These are phyloP conservation scores for Watsonalla binaria DNA, from an alignment of 2,888 invertebrate genomes.

Conservation along the genomic window DNA sequence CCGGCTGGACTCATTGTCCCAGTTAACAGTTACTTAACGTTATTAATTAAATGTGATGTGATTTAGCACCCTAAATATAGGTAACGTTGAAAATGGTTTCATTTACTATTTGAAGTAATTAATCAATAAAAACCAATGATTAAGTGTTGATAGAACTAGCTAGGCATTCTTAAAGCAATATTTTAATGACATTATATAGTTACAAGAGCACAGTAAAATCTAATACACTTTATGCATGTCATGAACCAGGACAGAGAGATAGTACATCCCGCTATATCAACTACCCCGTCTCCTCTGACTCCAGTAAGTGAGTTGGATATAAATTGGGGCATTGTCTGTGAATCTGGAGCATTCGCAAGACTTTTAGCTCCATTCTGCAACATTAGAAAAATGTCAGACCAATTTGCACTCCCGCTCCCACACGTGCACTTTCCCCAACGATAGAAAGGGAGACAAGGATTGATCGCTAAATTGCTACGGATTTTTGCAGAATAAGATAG, in stretches of 20 bases:
- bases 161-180: no score
- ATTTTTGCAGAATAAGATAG: constrained; percentile 58
- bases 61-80: not conserved
- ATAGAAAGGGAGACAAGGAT: constrained; percentile 41
- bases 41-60: constrained; percentile 11
- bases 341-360: constrained; percentile 71
- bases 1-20: constrained; percentile 17
- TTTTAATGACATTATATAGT: no score
- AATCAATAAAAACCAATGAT: no score
- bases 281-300: constrained; percentile 58
- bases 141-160: no score
- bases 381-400: constrained; percentile 41
- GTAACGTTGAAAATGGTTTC: not conserved
- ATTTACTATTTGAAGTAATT: not conserved
- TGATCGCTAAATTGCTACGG: constrained; percentile 54
- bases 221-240: not conserved
- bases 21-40: constrained; percentile 7
- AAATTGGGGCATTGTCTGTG: constrained; percentile 78
- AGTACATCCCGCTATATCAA: constrained; percentile 43
- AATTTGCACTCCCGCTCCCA: constrained; percentile 29
- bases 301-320: constrained; percentile 76
- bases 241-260: constrained; percentile 20
- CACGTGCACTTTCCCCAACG: constrained; percentile 21
- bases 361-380: constrained; percentile 63
- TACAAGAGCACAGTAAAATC: not conserved